A percentile compares a stretch with the other conserved stretches of the same genome.
Evolutionary conservation across 2,113 vertebrate genomes (phyloP).

Genomic region (Eudyptes chrysolophus): DNA sequence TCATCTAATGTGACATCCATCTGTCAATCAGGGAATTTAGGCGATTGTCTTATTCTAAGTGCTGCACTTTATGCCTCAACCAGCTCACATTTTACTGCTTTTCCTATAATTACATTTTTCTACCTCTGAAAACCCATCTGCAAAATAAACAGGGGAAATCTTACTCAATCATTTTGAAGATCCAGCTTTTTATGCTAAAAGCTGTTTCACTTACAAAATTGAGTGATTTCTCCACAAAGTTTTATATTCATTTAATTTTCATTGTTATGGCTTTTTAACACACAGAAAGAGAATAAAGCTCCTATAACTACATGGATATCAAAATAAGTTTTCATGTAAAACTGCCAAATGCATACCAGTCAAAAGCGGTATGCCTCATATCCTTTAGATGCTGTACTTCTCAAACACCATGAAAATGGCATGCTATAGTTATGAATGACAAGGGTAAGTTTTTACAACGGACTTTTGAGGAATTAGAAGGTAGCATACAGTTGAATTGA

Average conservation of each 20-base stretch:
- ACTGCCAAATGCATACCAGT: not conserved
- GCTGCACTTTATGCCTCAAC: constrained; percentile 66
- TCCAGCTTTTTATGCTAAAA: constrained; percentile 50
- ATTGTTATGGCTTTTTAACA: constrained; percentile 26
- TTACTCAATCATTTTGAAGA: constrained; percentile 35
- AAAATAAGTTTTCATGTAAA: constrained; percentile 28
- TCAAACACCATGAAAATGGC: not conserved
- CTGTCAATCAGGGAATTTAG: constrained; percentile 87
- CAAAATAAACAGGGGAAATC: constrained; percentile 63
- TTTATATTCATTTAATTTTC: constrained; percentile 55
- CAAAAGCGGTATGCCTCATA: not conserved
- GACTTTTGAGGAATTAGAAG: constrained; percentile 3
- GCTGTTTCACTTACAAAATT: constrained; percentile 34
- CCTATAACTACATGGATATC: not conserved
- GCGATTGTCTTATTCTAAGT: constrained; percentile 74
- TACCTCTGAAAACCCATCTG: constrained; percentile 58
- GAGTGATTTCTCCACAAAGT: constrained; percentile 15
- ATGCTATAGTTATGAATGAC: not conserved
- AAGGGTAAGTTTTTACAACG: not conserved
- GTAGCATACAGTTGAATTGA: not conserved
- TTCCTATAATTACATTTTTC: constrained; percentile 68
- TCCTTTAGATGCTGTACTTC: not conserved
- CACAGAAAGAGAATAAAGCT: not conserved
- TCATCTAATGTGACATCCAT: constrained; percentile 92
- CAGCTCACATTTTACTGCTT: constrained; percentile 60